A percentile compares a stretch with the other conserved stretches of the same genome.
Evolutionary conservation across 1,140 invertebrate species (phyloP).

Genomic region (Trachymyrmex cornetzi): DNA sequence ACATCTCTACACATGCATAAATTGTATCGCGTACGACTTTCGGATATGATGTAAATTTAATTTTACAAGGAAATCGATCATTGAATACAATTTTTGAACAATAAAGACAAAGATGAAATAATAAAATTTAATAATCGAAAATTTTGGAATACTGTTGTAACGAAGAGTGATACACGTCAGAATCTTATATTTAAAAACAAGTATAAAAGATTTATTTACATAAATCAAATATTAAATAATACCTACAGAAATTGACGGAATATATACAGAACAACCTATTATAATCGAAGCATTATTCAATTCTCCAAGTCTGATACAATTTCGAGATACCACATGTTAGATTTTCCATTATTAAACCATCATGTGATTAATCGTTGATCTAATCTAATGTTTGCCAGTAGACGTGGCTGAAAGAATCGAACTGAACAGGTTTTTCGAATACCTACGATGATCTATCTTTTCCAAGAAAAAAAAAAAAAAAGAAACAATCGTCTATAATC

Average conservation of each 20-base stretch:
- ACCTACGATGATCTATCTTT: neutral
- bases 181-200: neutral
- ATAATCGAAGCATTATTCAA: neutral
- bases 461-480: neutral
- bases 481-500: neutral
- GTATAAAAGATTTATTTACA: neutral
- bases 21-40: neutral
- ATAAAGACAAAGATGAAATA: too few relatives aligned
- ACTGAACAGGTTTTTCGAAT: neutral
- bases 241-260: neutral
- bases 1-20: neutral
- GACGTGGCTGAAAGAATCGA: neutral
- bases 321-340: neutral
- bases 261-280: neutral
- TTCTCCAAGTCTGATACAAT: neutral
- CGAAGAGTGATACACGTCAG: neutral
- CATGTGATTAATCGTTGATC: neutral
- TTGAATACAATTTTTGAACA: too few relatives aligned
- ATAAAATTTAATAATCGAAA: too few relatives aligned
- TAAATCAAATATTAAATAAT: neutral
- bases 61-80: neutral
- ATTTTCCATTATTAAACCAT: neutral
- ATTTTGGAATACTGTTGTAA: neutral
- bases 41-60: neutral
- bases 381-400: neutral